Base-by-base conservation (phyloP, 2,113 vertebrate genomes). In the Stegastes partitus region DNA sequence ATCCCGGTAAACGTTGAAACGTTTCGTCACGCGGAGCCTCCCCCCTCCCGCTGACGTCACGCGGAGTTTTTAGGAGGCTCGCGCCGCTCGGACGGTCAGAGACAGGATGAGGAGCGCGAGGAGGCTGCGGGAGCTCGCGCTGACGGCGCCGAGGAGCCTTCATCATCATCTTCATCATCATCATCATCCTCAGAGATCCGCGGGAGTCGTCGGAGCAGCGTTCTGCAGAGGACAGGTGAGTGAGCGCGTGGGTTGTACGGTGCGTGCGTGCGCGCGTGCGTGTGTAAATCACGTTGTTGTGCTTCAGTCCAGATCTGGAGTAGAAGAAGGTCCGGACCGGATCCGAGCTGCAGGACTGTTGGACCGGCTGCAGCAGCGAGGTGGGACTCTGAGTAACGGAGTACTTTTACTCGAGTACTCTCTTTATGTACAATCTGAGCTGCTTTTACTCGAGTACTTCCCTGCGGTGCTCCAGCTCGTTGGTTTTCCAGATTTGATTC, bases 221-320 rank as follows among this genome's bases (percentile, higher is more conserved):
- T 94, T 94, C 77, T 90, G 77, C 11, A 91, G 87, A 55, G 94
- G 94, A 77, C 94, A 95, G 92, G 94, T 95, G 79, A 82, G 87
- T n/a, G n/a, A 11, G 51, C 14, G 18, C 19, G 58, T 9, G 56
- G 5, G 25, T 45, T 3, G n/a, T n/a, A n/a, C n/a, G n/a, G n/a
- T 10, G 31, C 26, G 34, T 15, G 39, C 12, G 25, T 16, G 69
- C 11, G 22, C 2, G 61, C 53, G 66, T 16, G 49, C 31, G 21
- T 7, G 50, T 9, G 19, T 22, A n/a, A n/a, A n/a, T n/a, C n/a
- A n/a, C n/a, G n/a, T n/a, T 54, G n/a, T 12, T 55, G 5, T 62
- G 10, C 47, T 54, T 37, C 88, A 95, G 94, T 83, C 70, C 55
- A 83, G 70, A 63, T 83, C 64, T 0, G 94, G 94, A 10, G 94